Evolutionary conservation across 2,113 vertebrate genomes (phyloP), one percentile per base, ranked within the genome.

Genomic region (Orientallactaga bullata): DNA sequence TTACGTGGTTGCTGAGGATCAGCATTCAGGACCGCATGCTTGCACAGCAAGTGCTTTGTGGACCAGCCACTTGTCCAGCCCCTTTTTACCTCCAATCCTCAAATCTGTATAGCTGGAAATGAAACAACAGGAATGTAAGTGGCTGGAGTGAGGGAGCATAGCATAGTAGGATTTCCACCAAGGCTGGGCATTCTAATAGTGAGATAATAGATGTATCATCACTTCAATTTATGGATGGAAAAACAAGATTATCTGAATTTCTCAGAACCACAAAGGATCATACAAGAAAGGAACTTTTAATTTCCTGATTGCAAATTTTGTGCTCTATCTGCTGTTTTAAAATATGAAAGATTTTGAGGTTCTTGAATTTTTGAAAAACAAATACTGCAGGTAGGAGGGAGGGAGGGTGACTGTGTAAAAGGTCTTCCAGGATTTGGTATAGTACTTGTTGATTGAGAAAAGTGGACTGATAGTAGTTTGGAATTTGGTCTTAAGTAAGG

Each of bases 311-410:
- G 60, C 51, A 65, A 23, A 76, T 89, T 61, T 81, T 60, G 28
- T 87, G 72, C 28, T 58, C 11, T 91, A 1, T 60, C 10, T 30
- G 47, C 68, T 47, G n/a, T 13, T 92, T 91, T 85, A 91, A 85
- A 89, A 39, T 80, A 68, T 89, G 66, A 96, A 91, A 63, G 39
- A 69, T 17, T 79, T 88, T 17, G 63, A 73, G 77, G 82, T 23
- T 76, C n/a, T 90, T 93, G 42, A 90, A 84, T 88, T 90, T 92
- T 82, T 47, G 58, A 85, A 92, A 85, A 93, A 28, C 80, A 42
- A 77, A 2, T 94, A 88, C 47, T 95, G 23, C 65, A 72, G 78
- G 28, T 82, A 24, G 30, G 21, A n/a, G 21, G 10, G 85, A 55
- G 18, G 17, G 39, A 39, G 16, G 60, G 32, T 89, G 35, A 87